phyloP scores from a whole-genome alignment of 2,113 vertebrate genomes.

The Bettongia penicillata region DNA sequence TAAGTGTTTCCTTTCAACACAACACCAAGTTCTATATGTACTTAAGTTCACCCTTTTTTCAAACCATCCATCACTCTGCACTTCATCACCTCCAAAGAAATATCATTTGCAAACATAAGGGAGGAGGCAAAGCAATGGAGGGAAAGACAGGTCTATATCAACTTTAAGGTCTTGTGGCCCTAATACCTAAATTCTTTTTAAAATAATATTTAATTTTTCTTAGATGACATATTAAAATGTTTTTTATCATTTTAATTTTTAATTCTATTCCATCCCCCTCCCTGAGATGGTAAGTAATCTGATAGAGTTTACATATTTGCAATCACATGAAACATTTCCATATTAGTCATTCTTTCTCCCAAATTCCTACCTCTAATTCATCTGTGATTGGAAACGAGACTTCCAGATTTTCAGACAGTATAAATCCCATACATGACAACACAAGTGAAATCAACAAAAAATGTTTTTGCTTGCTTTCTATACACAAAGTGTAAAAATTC shows the following conservation, averaged over 20 bases:
- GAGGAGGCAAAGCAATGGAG: neutral
- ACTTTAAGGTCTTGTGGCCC: neutral
- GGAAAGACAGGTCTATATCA: neutral
- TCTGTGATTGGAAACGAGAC: neutral
- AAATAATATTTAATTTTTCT: neutral
- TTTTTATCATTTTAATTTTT: neutral
- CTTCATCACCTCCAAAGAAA: neutral
- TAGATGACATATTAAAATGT: neutral
- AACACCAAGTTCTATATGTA: neutral
- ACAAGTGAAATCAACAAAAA: neutral
- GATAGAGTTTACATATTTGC: neutral
- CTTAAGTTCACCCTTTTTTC: neutral
- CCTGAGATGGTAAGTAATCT: neutral
- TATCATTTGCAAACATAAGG: neutral
- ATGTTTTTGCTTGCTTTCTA: neutral
- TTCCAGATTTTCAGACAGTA: neutral
- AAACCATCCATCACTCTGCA: rapidly evolving
- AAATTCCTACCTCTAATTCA: neutral
- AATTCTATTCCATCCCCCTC: neutral
- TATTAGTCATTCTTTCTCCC: neutral
- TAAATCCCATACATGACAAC: neutral
- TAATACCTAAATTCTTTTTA: neutral
- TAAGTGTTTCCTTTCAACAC: neutral
- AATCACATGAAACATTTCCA: neutral
- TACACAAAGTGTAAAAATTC: neutral